These are phyloP conservation scores for Sminthopsis crassicaudata DNA, from an alignment of 2,113 vertebrate genomes.

Conservation along the genomic window DNA sequence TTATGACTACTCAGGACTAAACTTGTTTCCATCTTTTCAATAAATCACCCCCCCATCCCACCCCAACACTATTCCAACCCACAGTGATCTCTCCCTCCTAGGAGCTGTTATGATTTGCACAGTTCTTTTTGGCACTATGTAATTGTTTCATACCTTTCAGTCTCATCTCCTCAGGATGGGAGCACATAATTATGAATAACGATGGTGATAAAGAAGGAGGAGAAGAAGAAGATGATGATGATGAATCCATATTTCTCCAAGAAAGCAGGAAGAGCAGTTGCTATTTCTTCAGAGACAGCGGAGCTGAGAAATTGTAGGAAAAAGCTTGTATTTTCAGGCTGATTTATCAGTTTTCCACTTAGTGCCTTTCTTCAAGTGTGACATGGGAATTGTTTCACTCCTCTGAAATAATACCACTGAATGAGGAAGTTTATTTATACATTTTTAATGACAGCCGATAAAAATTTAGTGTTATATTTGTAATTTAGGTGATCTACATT, in stretches of 20 bases:
- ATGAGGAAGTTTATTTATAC: constrained; percentile 39
- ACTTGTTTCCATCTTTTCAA: not conserved
- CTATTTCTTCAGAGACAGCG: not conserved
- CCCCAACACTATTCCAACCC: not conserved
- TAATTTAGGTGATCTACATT: constrained; percentile 28
- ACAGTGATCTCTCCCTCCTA: not conserved
- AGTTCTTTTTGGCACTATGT: not conserved
- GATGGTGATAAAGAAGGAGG: fast-evolving
- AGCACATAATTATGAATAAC: not conserved
- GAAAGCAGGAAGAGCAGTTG: not conserved
- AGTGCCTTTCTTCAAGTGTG: not conserved
- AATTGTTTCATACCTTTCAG: not conserved
- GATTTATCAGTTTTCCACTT: constrained; percentile 28
- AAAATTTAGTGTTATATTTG: constrained; percentile 58
- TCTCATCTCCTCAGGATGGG: not conserved
- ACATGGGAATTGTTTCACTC: constrained; percentile 7
- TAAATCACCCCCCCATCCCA: not conserved
- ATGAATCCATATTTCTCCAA: not conserved
- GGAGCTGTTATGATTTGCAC: not conserved
- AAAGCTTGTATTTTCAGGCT: not conserved
- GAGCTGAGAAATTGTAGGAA: not conserved
- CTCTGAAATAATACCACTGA: constrained; percentile 32
- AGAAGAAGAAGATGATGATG: too few relatives aligned
- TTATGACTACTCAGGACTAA: not conserved
- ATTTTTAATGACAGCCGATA: constrained; percentile 37